Evolutionary conservation across 2,888 invertebrate species (phyloP).

Genomic region (Odontocerum albicorne): DNA sequence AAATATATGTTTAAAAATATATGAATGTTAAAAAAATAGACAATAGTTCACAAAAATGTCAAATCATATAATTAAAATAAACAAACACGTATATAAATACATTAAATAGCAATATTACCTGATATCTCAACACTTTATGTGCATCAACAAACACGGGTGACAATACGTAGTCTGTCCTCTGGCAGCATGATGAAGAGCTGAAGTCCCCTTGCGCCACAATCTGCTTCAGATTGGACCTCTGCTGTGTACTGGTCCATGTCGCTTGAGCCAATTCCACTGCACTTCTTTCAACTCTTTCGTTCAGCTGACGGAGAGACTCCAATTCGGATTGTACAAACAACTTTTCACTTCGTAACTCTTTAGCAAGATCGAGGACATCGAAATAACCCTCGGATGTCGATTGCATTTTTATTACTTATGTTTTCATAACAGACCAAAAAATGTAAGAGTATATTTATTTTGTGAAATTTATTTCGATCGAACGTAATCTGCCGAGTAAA

Average conservation of each 20-base stretch:
- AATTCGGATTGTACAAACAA: constrained; percentile 86
- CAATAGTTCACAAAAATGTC: too few species aligned
- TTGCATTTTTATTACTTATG: constrained; percentile 29
- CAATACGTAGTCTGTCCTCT: constrained; percentile 48
- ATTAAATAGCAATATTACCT: constrained; percentile 51
- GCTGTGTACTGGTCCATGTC: constrained; percentile 88
- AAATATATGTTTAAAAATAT: too few species aligned
- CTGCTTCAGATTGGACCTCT: constrained; percentile 77
- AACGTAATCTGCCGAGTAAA: too few species aligned
- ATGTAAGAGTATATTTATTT: too few species aligned
- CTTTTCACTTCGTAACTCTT: constrained; percentile 79
- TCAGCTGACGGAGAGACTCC: constrained; percentile 75
- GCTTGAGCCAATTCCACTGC: constrained; percentile 64
- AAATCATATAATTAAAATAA: too few species aligned
- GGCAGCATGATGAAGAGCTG: constrained; percentile 76
- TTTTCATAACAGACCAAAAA: too few species aligned
- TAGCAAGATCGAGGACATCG: constrained; percentile 55
- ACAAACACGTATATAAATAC: not conserved
- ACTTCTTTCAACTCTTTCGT: constrained; percentile 67
- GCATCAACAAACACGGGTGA: constrained; percentile 72
- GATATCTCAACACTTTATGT: constrained; percentile 81
- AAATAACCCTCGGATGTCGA: constrained; percentile 44
- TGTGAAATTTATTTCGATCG: too few species aligned
- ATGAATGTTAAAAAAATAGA: too few species aligned
- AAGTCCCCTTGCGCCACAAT: constrained; percentile 75